These are phyloP conservation scores for Mesocricetus auratus DNA, from an alignment of 2,113 vertebrate genomes.

Conservation along the genomic window DNA sequence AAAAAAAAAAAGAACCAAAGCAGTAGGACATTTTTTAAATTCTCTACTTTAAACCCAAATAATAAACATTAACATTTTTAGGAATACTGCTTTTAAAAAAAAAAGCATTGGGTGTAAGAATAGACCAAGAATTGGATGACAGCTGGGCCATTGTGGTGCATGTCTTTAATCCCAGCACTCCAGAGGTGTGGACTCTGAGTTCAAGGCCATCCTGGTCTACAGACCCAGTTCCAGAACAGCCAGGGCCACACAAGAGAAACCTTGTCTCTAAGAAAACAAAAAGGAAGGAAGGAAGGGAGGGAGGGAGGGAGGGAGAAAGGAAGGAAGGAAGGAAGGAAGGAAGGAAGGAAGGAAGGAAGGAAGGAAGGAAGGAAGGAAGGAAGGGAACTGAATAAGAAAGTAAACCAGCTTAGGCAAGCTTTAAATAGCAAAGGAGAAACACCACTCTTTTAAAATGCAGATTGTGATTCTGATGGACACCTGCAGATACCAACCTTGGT, in stretches of 20 bases:
- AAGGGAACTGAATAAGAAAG: conserved; percentile 45
- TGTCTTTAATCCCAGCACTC: background rate
- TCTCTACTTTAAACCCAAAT: conserved; percentile 32
- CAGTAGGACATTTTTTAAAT: conserved; percentile 48
- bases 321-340: no score
- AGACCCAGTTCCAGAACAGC: background rate
- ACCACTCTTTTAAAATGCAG: conserved; percentile 17
- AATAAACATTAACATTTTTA: conserved; percentile 57
- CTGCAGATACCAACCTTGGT: background rate
- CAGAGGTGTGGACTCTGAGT: background rate
- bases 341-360: no score
- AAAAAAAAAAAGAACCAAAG: conserved; percentile 63
- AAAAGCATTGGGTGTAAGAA: conserved; percentile 46
- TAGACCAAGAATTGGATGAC: conserved; percentile 37
- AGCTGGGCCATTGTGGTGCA: background rate
- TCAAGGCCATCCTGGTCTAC: background rate
- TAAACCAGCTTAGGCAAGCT: conserved; percentile 23
- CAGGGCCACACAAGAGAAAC: background rate
- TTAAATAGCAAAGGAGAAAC: conserved; percentile 58
- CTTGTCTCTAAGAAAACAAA: background rate
- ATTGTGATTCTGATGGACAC: conserved; percentile 41
- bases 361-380: background rate
- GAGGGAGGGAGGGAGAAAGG: no score
- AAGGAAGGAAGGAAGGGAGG: background rate
- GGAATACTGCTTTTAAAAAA: conserved; percentile 56